Percentiles rank a stretch among this genome's conserved stretches.
These are phyloP conservation scores for Penaeus monodon DNA, from an alignment of 2,888 invertebrate genomes.

Conservation along the genomic window DNA sequence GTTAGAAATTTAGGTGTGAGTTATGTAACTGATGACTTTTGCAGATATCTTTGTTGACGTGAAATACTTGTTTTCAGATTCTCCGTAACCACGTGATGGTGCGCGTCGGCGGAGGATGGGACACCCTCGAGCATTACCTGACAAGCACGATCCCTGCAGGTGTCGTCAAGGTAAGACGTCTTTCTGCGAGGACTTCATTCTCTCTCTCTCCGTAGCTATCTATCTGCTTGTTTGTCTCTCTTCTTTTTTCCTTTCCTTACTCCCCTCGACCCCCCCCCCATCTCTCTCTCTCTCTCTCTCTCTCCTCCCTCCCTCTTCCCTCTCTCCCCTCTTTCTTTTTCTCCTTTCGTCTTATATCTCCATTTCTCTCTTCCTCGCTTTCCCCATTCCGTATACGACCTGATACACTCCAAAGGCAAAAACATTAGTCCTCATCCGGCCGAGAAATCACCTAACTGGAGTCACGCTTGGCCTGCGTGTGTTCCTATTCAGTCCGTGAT, in stretches of 20 bases:
- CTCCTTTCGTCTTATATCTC: not conserved
- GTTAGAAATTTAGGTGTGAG: too few relatives aligned
- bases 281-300: not conserved
- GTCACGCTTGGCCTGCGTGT: too few relatives aligned
- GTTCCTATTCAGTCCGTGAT: too few relatives aligned
- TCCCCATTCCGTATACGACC: not conserved
- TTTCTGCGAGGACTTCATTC: not conserved
- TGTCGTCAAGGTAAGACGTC: slow-evolving; percentile 76
- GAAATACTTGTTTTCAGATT: slow-evolving; percentile 76
- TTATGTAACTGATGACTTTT: too few relatives aligned
- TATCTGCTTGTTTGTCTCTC: not conserved
- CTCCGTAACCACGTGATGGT: slow-evolving; percentile 98
- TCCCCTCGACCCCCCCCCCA: too few relatives aligned
- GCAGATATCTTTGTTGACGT: too few relatives aligned
- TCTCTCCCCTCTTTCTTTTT: not conserved
- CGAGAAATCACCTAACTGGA: too few relatives aligned
- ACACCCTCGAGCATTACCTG: slow-evolving; percentile 93
- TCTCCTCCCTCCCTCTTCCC: not conserved
- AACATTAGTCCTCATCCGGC: too few relatives aligned
- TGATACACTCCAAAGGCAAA: too few relatives aligned
- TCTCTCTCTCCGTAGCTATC: not conserved
- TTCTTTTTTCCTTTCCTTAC: not conserved
- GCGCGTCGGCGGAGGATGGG: slow-evolving; percentile 96
- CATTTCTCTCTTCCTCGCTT: not conserved
- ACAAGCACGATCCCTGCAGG: slow-evolving; percentile 96